Percentiles rank a stretch among this genome's conserved stretches.
Conservation (phyloP, 2,888 invertebrate genomes). For the Drosophila nigritarsus region DNA sequence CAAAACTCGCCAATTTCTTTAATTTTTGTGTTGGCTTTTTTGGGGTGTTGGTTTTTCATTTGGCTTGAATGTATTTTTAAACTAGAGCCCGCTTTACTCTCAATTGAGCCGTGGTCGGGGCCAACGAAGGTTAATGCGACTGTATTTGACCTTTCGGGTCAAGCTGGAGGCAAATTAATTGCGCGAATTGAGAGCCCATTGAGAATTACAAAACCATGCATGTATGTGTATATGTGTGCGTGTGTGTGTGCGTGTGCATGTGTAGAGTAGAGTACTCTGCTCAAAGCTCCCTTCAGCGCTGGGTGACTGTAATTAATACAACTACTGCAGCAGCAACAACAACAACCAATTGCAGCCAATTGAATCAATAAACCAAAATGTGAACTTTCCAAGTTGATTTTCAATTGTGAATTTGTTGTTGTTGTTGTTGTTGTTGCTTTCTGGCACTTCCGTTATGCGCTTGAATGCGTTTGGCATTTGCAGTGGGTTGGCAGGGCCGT, state of each 20-base stretch:
- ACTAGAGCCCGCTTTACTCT: conserved; percentile 40
- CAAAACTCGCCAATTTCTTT: conserved; percentile 18
- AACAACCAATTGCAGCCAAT: conserved; percentile 71
- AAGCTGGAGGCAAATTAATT: conserved; percentile 79
- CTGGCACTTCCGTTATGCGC: conserved; percentile 58
- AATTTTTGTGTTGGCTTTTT: background rate
- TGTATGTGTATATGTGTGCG: background rate
- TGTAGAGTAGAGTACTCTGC: conserved; percentile 1
- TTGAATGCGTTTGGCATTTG: conserved; percentile 25
- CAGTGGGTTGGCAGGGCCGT: conserved; percentile 54
- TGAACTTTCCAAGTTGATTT: conserved; percentile 53
- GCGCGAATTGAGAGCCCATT: conserved; percentile 63
- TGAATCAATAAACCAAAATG: conserved; percentile 69
- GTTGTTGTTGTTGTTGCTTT: conserved; percentile 25
- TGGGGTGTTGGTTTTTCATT: conserved; percentile 20
- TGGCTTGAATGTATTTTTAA: conserved; percentile 33
- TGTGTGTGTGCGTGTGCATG: background rate
- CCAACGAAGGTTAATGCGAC: conserved; percentile 84
- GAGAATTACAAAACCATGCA: conserved; percentile 4
- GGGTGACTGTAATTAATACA: conserved; percentile 61
- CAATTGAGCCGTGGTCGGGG: conserved; percentile 71
- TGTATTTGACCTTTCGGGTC: conserved; percentile 82
- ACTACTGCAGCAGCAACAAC: conserved; percentile 18
- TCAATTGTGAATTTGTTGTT: conserved; percentile 43
- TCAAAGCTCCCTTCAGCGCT: conserved; percentile 3